phyloP scores from a whole-genome alignment of 2,797 vertebrate species.

The Rhabdophis nuchalis region DNA sequence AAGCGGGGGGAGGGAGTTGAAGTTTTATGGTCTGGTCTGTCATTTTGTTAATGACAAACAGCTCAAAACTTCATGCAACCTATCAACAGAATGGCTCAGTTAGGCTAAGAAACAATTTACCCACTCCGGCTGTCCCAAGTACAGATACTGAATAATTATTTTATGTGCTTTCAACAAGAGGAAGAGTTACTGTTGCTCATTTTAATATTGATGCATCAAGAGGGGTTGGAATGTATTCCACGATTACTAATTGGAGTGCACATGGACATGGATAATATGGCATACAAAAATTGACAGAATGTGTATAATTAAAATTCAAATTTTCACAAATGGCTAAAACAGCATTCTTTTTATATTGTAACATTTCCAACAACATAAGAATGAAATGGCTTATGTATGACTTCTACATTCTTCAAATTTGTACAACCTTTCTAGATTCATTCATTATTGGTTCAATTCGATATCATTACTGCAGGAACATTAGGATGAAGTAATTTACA shows the following conservation, averaged over 20 bases:
- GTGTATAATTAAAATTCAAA: too few relatives aligned
- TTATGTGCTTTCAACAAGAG: neutral
- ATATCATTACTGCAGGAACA: too few relatives aligned
- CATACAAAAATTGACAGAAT: neutral
- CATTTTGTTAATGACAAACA: neutral
- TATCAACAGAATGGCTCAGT: neutral
- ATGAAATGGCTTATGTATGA: too few relatives aligned
- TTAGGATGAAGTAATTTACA: too few relatives aligned
- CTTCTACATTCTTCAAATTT: too few relatives aligned
- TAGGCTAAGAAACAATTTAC: neutral
- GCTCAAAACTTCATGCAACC: neutral
- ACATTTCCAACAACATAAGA: too few relatives aligned
- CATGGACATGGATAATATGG: neutral
- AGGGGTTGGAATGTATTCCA: neutral
- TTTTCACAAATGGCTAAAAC: too few relatives aligned
- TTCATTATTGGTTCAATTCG: too few relatives aligned
- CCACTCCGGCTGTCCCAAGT: neutral
- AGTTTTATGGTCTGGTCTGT: neutral
- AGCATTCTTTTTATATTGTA: too few relatives aligned
- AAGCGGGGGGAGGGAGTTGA: too few relatives aligned
- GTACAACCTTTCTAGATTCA: too few relatives aligned
- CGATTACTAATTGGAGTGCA: neutral
- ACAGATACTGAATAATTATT: neutral
- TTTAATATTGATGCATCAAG: neutral
- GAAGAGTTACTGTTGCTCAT: neutral